Percentiles rank a stretch among this genome's conserved stretches.
Conservation (phyloP, 2,113 vertebrate species). For the Nothobranchius kuhntae region DNA sequence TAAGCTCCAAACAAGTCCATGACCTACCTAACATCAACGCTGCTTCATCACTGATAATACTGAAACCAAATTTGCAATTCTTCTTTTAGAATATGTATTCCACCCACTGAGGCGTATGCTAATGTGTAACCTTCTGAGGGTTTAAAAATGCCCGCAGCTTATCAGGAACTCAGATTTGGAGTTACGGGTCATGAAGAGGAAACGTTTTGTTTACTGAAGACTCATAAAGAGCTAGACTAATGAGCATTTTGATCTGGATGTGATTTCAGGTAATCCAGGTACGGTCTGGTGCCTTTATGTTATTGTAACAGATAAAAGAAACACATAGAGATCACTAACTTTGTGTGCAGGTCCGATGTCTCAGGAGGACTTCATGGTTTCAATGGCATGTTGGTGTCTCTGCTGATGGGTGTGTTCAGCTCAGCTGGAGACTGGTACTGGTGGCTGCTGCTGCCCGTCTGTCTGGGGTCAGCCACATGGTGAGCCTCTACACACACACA, state of each 20-base stretch:
- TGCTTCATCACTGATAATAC: conserved; percentile 1
- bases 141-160: background rate
- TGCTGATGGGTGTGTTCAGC: conserved; percentile 77
- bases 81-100: conserved; percentile 3
- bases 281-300: background rate
- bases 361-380: conserved; percentile 71
- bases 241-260: background rate
- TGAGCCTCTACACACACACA: conserved; percentile 31
- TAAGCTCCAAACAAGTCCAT: no score
- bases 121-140: background rate
- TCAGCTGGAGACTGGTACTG: conserved; percentile 79
- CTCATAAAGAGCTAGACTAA: background rate
- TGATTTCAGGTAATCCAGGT: background rate
- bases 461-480: conserved; percentile 69
- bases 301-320: background rate
- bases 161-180: background rate
- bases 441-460: conserved; percentile 75
- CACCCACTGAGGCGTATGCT: background rate
- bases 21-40: no score
- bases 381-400: conserved; percentile 79
- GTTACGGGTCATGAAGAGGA: conserved; percentile 21
- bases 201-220: background rate
- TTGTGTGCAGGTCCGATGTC: conserved; percentile 65
- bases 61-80: background rate
- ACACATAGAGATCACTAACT: background rate